These are phyloP conservation scores for Chymomyza caudatula DNA, from an alignment of 2,888 invertebrate genomes.

Conservation along the genomic window DNA sequence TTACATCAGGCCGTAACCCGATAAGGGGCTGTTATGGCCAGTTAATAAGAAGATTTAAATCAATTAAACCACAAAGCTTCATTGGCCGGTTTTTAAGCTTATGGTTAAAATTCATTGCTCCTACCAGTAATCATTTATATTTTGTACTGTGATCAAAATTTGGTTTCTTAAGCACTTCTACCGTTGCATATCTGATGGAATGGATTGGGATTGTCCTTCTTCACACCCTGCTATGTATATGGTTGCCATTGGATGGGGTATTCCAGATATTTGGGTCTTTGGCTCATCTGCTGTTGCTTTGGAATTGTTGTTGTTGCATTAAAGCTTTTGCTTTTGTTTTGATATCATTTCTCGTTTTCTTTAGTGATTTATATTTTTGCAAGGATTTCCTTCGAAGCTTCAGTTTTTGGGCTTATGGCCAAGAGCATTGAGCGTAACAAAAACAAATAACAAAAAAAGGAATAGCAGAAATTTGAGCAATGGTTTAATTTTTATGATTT, in stretches of 20 bases:
- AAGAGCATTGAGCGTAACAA: slow-evolving; percentile 12
- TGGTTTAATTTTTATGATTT: neutral
- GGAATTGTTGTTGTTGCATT: neutral
- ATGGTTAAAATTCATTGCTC: neutral
- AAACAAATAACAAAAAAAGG: neutral
- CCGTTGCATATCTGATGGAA: neutral
- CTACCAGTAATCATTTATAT: neutral
- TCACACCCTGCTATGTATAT: neutral
- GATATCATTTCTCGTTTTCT: neutral
- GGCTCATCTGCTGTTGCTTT: neutral
- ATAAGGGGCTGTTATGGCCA: too few species aligned
- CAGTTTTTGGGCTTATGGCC: slow-evolving; percentile 4
- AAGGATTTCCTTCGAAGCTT: neutral
- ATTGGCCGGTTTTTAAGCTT: too few species aligned
- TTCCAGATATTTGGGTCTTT: too few species aligned
- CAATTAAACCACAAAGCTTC: too few species aligned
- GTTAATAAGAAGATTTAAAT: too few species aligned
- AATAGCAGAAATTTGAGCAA: neutral
- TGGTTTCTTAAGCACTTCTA: neutral
- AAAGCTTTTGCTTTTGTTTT: neutral
- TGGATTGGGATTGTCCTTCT: neutral
- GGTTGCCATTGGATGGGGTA: too few species aligned
- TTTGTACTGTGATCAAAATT: neutral
- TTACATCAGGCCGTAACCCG: too few species aligned
- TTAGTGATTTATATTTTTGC: neutral